Conservation (phyloP, 2,888 invertebrate genomes). For the Alloplasta piceator region DNA sequence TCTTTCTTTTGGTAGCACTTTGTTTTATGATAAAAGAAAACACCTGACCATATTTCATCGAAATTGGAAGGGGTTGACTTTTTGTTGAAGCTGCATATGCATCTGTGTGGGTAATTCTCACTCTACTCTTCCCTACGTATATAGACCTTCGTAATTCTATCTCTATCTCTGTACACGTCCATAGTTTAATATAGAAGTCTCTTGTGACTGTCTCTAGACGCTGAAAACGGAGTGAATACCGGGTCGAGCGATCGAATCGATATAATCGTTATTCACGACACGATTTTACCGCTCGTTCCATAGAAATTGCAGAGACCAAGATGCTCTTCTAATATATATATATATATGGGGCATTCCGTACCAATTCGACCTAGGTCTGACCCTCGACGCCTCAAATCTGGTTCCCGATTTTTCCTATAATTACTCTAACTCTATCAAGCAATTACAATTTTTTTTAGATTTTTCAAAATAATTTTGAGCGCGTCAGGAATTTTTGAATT, state of each 20-base stretch:
- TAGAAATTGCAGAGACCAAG: slow-evolving; percentile 39
- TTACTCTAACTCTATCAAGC: no score
- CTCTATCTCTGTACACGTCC: slow-evolving; percentile 23
- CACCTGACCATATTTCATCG: no score
- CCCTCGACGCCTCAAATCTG: no score
- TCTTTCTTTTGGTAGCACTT: no score
- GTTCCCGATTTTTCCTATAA: no score
- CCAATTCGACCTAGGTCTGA: no score
- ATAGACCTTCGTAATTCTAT: slow-evolving; percentile 4
- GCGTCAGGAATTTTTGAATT: no score
- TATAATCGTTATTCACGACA: slow-evolving; percentile 64
- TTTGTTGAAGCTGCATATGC: slow-evolving; percentile 11
- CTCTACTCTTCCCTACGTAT: slow-evolving; percentile 13
- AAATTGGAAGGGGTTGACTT: no score
- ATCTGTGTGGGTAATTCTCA: slow-evolving; percentile 8
- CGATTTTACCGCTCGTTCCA: slow-evolving; percentile 54
- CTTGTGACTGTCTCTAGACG: slow-evolving; percentile 18
- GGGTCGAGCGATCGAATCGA: slow-evolving; percentile 49
- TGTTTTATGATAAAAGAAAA: no score
- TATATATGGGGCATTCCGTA: not conserved
- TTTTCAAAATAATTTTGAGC: no score
- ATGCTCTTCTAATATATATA: not conserved
- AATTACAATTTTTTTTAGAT: no score
- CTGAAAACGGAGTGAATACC: slow-evolving; percentile 40
- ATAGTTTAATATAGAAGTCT: not conserved